Conservation (phyloP, 2,797 vertebrate genomes). For the Parotocinclus haroldoi region DNA sequence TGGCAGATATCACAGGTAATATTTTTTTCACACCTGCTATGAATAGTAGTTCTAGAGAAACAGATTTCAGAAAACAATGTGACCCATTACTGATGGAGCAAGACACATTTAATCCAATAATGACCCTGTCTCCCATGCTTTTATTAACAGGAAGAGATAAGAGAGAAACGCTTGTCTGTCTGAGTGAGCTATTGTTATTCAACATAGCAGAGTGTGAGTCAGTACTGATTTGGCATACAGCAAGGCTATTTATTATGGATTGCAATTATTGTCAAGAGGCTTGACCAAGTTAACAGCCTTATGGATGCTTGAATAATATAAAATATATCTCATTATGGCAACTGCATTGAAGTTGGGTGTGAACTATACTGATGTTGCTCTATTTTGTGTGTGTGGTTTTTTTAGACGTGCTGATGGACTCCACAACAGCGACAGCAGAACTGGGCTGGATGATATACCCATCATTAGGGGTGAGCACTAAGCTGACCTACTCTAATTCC, state of each 20-base stretch:
- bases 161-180: constrained; percentile 27
- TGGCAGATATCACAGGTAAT: no score
- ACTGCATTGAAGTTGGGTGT: constrained; percentile 31
- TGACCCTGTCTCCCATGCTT: constrained; percentile 31
- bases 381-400: constrained; percentile 51
- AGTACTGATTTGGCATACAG: constrained; percentile 47
- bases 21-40: no score
- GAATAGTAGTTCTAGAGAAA: no score
- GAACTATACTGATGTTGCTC: constrained; percentile 30
- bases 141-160: constrained; percentile 45
- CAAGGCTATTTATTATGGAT: constrained; percentile 45
- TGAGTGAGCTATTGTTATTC: constrained; percentile 48
- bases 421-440: constrained; percentile 92
- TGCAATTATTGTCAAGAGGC: constrained; percentile 46
- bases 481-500: constrained; percentile 22
- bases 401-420: constrained; percentile 92
- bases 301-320: constrained; percentile 37
- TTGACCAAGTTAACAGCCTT: constrained; percentile 42
- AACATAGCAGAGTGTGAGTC: constrained; percentile 37
- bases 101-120: constrained; percentile 36
- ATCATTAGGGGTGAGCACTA: constrained; percentile 83
- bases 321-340: constrained; percentile 33
- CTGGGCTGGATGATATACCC: constrained; percentile 92
- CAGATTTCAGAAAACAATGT: constrained; percentile 37
- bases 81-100: constrained; percentile 38